Conservation (phyloP, 2,888 invertebrate genomes). For the Dynastes maya region DNA sequence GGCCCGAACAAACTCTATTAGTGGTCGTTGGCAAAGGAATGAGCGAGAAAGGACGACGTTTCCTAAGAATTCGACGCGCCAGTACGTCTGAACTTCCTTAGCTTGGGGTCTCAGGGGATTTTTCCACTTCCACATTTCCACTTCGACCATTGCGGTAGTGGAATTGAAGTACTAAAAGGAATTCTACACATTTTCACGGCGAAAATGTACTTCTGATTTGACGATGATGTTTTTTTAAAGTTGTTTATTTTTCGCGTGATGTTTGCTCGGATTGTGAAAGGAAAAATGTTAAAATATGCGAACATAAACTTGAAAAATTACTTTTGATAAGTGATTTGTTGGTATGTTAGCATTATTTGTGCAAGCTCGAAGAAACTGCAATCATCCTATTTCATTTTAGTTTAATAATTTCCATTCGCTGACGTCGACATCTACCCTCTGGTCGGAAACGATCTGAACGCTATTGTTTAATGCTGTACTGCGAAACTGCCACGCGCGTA, state of each 20-base stretch:
- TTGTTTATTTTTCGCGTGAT: constrained; percentile 12
- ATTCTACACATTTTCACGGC: constrained; percentile 8
- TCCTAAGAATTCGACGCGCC: constrained; percentile 44
- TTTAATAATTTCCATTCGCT: no score
- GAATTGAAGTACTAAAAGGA: constrained; percentile 32
- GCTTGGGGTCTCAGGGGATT: constrained; percentile 25
- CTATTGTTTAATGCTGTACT: no score
- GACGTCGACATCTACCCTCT: no score
- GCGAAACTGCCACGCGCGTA: no score
- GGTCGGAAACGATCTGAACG: no score
- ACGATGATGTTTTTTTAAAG: constrained; percentile 10
- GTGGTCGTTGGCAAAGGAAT: constrained; percentile 54
- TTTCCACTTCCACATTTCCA: constrained; percentile 10
- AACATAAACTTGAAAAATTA: background rate
- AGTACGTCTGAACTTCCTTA: constrained; percentile 32
- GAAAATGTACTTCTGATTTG: constrained; percentile 37
- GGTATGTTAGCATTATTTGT: no score
- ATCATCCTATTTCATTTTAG: no score
- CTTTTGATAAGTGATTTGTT: no score
- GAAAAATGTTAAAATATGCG: background rate
- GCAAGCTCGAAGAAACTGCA: no score
- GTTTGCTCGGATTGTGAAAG: background rate
- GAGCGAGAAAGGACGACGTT: constrained; percentile 61
- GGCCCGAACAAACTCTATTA: constrained; percentile 64
- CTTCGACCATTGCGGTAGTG: constrained; percentile 7